Conservation (phyloP, 1,140 invertebrate species). For the Dermatophagoides farinae region DNA sequence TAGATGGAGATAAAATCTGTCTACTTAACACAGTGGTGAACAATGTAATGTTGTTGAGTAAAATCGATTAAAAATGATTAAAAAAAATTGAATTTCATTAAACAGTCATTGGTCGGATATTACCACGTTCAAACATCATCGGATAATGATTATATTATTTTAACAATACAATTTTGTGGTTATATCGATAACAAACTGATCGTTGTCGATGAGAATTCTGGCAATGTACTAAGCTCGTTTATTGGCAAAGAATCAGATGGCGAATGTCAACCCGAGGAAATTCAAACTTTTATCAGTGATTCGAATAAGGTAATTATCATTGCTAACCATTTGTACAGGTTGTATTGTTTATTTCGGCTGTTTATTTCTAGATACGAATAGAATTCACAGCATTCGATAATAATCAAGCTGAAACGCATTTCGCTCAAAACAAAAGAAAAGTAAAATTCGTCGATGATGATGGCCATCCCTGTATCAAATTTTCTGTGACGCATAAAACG, state of each 20-base stretch:
- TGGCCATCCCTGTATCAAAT: too few relatives aligned
- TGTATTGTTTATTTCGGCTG: neutral
- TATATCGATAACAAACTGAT: neutral
- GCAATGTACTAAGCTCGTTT: neutral
- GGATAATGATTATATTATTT: neutral
- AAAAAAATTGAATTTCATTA: too few relatives aligned
- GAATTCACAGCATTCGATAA: neutral
- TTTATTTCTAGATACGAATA: neutral
- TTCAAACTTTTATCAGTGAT: slow-evolving; percentile 1
- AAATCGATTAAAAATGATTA: too few relatives aligned
- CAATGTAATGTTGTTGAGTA: too few relatives aligned
- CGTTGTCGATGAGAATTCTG: neutral
- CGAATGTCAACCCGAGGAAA: neutral
- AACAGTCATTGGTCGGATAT: too few relatives aligned
- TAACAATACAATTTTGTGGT: neutral
- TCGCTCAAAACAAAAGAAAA: neutral
- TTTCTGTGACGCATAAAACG: too few relatives aligned
- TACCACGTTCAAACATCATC: too few relatives aligned
- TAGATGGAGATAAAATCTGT: too few relatives aligned
- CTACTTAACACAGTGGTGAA: too few relatives aligned
- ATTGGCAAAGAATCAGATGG: neutral
- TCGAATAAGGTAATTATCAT: neutral
- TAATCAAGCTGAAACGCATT: neutral
- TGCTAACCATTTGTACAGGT: neutral
- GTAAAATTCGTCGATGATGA: neutral